Evolutionary conservation across 2,113 vertebrate genomes (phyloP).

Genomic region (Vanacampus margaritifer): DNA sequence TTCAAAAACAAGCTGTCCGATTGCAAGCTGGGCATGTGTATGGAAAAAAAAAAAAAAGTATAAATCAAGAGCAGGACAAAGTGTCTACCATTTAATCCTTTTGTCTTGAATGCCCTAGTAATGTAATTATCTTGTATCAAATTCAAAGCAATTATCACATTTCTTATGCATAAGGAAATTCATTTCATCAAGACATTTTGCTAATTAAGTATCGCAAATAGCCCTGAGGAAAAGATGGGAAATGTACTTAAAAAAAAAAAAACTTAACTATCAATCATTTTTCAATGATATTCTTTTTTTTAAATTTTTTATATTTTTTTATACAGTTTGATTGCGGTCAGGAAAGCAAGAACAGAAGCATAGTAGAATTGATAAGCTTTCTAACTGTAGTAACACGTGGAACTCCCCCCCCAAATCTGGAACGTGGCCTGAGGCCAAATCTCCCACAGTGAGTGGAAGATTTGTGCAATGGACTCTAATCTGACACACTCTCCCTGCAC

Average conservation of each 20-base stretch:
- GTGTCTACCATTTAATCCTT: background rate
- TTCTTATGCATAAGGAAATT: constrained; percentile 61
- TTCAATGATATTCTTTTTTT: background rate
- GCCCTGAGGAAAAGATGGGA: constrained; percentile 32
- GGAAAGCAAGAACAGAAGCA: constrained; percentile 17
- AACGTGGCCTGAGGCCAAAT: constrained; percentile 57
- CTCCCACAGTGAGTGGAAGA: constrained; percentile 55
- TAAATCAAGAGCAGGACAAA: background rate
- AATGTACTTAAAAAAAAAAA: too few relatives aligned
- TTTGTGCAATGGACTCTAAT: constrained; percentile 58
- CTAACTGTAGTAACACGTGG: constrained; percentile 59
- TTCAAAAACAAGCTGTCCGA: background rate
- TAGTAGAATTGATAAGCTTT: constrained; percentile 53
- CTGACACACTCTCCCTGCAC: constrained; percentile 49
- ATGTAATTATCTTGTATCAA: constrained; percentile 62
- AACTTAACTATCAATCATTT: too few relatives aligned
- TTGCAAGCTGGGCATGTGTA: background rate
- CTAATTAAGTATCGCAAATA: constrained; percentile 54
- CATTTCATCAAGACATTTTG: constrained; percentile 60
- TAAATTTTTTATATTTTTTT: constrained; percentile 22
- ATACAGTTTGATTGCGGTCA: constrained; percentile 29
- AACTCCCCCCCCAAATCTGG: constrained; percentile 61
- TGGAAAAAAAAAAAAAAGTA: background rate
- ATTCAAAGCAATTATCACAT: constrained; percentile 56
- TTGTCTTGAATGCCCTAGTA: constrained; percentile 18